Evolutionary conservation across 2,888 invertebrate genomes (phyloP), one percentile per base, ranked within the genome.

Genomic region (Andrena flavipes): DNA sequence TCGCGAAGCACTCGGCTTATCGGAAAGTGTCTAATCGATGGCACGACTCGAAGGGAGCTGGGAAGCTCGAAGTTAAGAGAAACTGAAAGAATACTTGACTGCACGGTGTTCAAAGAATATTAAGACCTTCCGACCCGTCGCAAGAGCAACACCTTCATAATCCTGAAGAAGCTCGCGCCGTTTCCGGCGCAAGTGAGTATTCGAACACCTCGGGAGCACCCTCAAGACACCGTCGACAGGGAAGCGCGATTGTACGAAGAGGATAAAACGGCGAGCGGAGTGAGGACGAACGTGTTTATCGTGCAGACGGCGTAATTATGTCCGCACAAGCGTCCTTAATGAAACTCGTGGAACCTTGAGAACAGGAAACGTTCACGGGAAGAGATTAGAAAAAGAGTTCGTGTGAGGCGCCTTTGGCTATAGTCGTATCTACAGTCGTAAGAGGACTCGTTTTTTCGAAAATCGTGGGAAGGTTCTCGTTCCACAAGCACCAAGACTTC

Each of bases 271-370:
- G 2, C 64, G 51, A 67, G 30, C 13, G 42, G 23, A 42, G 7
- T n/a, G 6, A 8, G 48, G 59, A 23, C 33, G 62, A 70, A 62
- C 75, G 49, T 76, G 76, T 76, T 76, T 65, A 76, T 76, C 76
- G 76, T 64, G 59, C n/a, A 35, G 35, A 54, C 56, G 63, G 7
- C n/a, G 20, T 76, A 65, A 77, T 77, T 72, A 77, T 59, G 70
- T 42, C 30, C n/a, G 56, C 23, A 26, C 63, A 56, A 68, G 49
- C 59, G 54, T 63, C 49, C 60, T 67, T 67, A 73, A 77, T 62
- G 65, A 67, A 67, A 77, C 35, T 67, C 65, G 65, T 30, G n/a
- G 42, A 51, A 51, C 29, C 59, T 10, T 13, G 30, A 62, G 16
- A 64, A 64, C 42, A 42, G 70, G 63, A 63, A 70, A 63, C 63